Evolutionary conservation across 64 coral and sea anemone species (phyloP), one percentile per base, ranked within the genome.

Genomic region (Cladopsammia gracilis): DNA sequence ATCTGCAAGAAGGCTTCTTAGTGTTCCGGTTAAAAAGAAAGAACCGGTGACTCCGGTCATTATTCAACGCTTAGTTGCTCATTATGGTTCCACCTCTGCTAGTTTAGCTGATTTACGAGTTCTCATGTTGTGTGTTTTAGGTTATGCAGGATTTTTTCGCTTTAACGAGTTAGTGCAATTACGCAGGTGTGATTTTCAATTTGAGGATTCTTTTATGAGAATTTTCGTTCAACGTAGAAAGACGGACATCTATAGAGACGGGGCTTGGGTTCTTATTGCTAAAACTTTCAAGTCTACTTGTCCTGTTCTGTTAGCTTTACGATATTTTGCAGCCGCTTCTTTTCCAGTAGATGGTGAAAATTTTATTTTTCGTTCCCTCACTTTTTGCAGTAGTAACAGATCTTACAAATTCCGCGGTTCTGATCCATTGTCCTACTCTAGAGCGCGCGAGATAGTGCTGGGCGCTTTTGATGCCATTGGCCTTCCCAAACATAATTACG

Each of bases 401-500:
- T 9, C 22, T 46, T 88, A 88, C 61, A 67, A 70, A 52, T 86
- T 64, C 9, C 47, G 59, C 18, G 62, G 62, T 16, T 65, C 62
- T 65, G 62, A 10, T 65, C 11, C 62, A 10, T 22, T 65, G 62
- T 65, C 18, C 13, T 70, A 70, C 10, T 6, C 67, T 10, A 70
- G 67, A 70, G 67, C 67, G 20, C 20, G 24, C 16, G n/a, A 70
- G 67, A 70, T 70, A 70, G 24, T 70, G 67, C 67, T 26, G 19
- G 22, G 67, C 25, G 67, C 67, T 70, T 70, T 70, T 20, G 67
- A 70, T 26, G 19, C n/a, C 67, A 70, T 70, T 25, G 67, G 67
- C 67, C 67, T 70, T 76, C 82, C 52, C 10, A 93, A 76, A 54
- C 13, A 58, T 6, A 46, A 93, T 3, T 77, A 77, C 44, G 90